Evolutionary conservation across 1,140 invertebrate species (phyloP).

Genomic region (Aphidius gifuensis): DNA sequence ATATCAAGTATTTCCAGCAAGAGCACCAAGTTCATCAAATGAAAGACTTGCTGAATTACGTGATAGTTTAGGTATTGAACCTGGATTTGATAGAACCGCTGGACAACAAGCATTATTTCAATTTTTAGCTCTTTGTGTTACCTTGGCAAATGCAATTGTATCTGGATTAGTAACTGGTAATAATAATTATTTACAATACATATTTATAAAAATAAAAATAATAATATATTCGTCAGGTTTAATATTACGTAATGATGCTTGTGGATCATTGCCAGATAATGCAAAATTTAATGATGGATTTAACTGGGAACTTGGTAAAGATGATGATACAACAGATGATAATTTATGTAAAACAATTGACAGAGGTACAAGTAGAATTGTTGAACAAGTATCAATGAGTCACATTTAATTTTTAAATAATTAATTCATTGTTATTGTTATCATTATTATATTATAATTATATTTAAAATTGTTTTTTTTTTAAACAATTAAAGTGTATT

Average conservation of each 20-base stretch:
- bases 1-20: slow-evolving; percentile 55
- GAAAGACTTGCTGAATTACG: slow-evolving; percentile 37
- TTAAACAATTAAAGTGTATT: background rate
- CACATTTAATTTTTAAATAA: slow-evolving; percentile 36
- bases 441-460: background rate
- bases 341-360: slow-evolving; percentile 32
- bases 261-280: slow-evolving; percentile 48
- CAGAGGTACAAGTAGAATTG: slow-evolving; percentile 24
- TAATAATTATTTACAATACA: slow-evolving; percentile 6
- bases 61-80: slow-evolving; percentile 39
- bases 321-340: slow-evolving; percentile 40
- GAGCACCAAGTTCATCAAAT: slow-evolving; percentile 40
- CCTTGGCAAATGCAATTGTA: slow-evolving; percentile 67
- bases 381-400: slow-evolving; percentile 43
- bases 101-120: slow-evolving; percentile 76
- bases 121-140: slow-evolving; percentile 68
- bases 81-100: slow-evolving; percentile 63
- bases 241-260: slow-evolving; percentile 44
- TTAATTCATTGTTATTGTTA: background rate
- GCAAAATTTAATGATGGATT: slow-evolving; percentile 52
- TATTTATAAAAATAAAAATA: background rate
- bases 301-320: slow-evolving; percentile 48
- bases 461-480: background rate
- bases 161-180: slow-evolving; percentile 81
- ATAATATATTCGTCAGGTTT: slow-evolving; percentile 38